These are phyloP conservation scores for Sebastes kiyomatsui DNA, from an alignment of 2,797 vertebrate genomes.

Conservation along the genomic window DNA sequence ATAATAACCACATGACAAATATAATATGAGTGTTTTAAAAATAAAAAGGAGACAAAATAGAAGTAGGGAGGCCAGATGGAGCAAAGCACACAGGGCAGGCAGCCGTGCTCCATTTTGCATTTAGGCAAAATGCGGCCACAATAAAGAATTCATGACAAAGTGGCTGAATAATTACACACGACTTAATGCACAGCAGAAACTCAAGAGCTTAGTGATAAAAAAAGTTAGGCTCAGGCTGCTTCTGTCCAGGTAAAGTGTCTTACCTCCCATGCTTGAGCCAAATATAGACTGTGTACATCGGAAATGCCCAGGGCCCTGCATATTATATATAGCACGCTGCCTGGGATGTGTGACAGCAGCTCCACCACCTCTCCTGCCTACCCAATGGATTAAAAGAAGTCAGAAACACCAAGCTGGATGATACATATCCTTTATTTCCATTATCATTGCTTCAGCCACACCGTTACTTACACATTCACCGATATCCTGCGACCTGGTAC, in stretches of 20 bases:
- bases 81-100: constrained; percentile 17
- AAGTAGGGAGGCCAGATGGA: constrained; percentile 21
- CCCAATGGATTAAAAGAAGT: constrained; percentile 26
- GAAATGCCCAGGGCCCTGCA: constrained; percentile 24
- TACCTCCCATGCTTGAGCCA: constrained; percentile 24
- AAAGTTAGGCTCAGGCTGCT: constrained; percentile 19
- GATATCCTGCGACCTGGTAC: constrained; percentile 58
- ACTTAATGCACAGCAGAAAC: constrained; percentile 64
- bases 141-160: constrained; percentile 82
- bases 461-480: constrained; percentile 68
- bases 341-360: constrained; percentile 38
- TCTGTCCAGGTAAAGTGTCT: constrained; percentile 51
- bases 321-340: constrained; percentile 41
- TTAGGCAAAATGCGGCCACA: constrained; percentile 60
- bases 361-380: neutral
- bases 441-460: constrained; percentile 72
- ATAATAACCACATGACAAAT: constrained; percentile 59
- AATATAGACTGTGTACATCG: constrained; percentile 49
- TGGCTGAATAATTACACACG: constrained; percentile 78
- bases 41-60: constrained; percentile 16
- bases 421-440: constrained; percentile 85
- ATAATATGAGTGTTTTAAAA: constrained; percentile 30
- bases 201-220: constrained; percentile 5
- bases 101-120: constrained; percentile 60
- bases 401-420: constrained; percentile 54